Evolutionary conservation across 2,113 vertebrate species (phyloP).

Genomic region (Galeopterus variegatus): DNA sequence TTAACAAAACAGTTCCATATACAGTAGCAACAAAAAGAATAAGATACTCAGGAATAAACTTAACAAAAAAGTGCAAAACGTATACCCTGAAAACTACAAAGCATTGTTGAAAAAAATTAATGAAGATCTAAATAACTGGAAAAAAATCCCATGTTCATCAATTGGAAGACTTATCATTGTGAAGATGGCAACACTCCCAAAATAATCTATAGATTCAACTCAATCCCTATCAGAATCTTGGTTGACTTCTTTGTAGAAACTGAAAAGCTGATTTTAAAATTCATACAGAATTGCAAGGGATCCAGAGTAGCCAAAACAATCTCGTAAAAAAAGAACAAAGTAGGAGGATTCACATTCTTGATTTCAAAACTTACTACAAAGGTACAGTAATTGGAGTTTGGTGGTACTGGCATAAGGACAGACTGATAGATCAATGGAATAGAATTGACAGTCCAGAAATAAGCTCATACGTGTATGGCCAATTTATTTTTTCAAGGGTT

Average conservation of each 20-base stretch:
- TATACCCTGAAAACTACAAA: too few species aligned
- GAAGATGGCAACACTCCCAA: too few species aligned
- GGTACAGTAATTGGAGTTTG: not conserved
- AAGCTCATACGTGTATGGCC: not conserved
- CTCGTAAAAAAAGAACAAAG: not conserved
- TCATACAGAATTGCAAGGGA: not conserved
- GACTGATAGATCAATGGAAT: not conserved
- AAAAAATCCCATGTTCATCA: too few species aligned
- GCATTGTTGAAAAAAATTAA: too few species aligned
- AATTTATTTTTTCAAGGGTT: not conserved
- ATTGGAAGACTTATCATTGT: too few species aligned
- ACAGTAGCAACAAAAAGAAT: not conserved
- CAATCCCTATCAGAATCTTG: not conserved
- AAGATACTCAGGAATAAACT: too few species aligned
- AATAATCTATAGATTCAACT: too few species aligned
- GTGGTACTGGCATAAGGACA: not conserved
- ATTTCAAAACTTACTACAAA: not conserved
- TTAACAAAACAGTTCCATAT: not conserved
- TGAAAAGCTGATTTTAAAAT: not conserved
- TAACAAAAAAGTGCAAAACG: too few species aligned
- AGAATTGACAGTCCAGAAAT: not conserved
- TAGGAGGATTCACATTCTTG: not conserved
- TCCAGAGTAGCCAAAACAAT: not conserved
- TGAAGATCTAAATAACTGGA: too few species aligned
- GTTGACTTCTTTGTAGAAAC: not conserved